Conservation (phyloP, 2,113 vertebrate species). For the Pseudorectes ferrugineus region DNA sequence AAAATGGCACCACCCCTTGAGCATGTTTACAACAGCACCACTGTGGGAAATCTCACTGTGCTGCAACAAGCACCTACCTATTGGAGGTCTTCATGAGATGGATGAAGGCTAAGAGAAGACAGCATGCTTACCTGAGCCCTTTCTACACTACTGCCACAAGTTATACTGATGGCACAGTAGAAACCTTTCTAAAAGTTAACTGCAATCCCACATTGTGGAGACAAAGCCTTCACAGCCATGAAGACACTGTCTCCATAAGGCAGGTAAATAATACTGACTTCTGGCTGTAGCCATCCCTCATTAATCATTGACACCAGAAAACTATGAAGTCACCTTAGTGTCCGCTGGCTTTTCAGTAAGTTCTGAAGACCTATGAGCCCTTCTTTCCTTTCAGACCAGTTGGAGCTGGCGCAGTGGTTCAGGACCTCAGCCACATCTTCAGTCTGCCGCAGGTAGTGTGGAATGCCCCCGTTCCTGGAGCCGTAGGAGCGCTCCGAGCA, state of each 20-base stretch:
- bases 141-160: not conserved
- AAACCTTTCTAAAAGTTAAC: not conserved
- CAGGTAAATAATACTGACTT: not conserved
- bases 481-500: conserved; percentile 95
- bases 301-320: not conserved
- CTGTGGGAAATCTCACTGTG: not conserved
- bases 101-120: not conserved
- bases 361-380: conserved; percentile 95
- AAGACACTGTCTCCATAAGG: not conserved
- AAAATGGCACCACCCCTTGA: not conserved
- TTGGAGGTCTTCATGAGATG: not conserved
- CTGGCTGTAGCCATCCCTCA: not conserved
- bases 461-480: conserved; percentile 92
- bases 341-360: conserved; percentile 93
- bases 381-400: conserved; percentile 98
- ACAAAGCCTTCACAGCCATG: not conserved
- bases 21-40: not conserved
- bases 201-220: not conserved
- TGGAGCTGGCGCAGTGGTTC: conserved; percentile 97
- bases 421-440: conserved; percentile 97
- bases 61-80: not conserved
- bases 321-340: conserved; percentile 81
- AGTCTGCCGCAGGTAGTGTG: conserved; percentile 92
- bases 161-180: not conserved
- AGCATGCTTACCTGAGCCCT: not conserved